Evolutionary conservation across 2,113 vertebrate genomes (phyloP).

Genomic region (Balaeniceps rex): DNA sequence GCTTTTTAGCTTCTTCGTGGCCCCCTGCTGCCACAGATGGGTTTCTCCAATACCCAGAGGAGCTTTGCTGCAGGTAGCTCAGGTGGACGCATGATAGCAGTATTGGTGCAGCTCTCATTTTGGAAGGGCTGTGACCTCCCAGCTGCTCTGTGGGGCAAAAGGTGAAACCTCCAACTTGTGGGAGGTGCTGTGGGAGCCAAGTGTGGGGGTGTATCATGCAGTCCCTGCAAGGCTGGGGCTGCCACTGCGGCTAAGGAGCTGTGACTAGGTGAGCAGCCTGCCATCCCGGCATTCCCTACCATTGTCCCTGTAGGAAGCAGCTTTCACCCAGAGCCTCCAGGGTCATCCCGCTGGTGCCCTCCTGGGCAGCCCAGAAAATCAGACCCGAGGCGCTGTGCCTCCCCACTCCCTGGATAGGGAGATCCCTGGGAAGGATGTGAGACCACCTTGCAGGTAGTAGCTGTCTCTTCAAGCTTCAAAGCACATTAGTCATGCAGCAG

Average conservation of each 20-base stretch:
- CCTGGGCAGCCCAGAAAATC: background rate
- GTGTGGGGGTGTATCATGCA: rapidly evolving
- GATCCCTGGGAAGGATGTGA: background rate
- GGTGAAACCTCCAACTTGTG: background rate
- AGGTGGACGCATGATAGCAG: rapidly evolving
- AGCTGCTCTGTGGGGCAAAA: background rate
- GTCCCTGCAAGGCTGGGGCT: background rate
- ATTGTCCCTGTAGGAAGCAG: rapidly evolving
- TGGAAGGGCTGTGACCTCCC: background rate
- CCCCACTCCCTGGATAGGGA: background rate
- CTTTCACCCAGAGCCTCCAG: background rate
- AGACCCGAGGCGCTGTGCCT: background rate
- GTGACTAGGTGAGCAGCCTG: background rate
- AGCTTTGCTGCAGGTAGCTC: background rate
- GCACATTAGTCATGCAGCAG: background rate
- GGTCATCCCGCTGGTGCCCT: background rate
- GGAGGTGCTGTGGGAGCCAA: background rate
- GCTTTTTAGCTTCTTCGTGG: background rate
- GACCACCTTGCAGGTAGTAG: background rate
- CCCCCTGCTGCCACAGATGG: background rate
- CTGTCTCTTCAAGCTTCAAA: background rate
- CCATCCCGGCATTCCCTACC: rapidly evolving
- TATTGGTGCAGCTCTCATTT: background rate
- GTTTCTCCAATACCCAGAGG: background rate
- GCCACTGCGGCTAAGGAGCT: rapidly evolving